A percentile compares a stretch with the other conserved stretches of the same genome.
Evolutionary conservation across 1,140 invertebrate genomes (phyloP).

Genomic region (Diorhabda elongata): DNA sequence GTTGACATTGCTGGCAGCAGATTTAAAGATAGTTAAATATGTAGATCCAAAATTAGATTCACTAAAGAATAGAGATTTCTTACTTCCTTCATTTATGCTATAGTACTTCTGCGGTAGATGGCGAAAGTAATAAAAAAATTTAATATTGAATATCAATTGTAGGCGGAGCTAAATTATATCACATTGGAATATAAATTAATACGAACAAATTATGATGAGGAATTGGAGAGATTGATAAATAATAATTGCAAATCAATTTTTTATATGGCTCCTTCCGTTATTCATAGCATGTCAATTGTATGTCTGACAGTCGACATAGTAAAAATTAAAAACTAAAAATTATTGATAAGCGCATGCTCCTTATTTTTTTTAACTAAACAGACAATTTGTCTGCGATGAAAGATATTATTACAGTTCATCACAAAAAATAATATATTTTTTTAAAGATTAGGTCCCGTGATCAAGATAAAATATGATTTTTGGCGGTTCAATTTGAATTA

Average conservation of each 20-base stretch:
- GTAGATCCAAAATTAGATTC: no score
- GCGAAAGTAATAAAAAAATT: no score
- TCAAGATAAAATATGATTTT: constrained; percentile 11
- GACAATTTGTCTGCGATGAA: neutral
- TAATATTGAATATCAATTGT: neutral
- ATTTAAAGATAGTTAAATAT: no score
- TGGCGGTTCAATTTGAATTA: constrained; percentile 31
- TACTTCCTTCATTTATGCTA: no score
- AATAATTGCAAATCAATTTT: neutral
- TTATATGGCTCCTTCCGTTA: neutral
- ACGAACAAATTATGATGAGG: neutral
- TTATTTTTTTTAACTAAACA: constrained; percentile 10
- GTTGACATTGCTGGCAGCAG: no score
- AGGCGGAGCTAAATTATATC: neutral
- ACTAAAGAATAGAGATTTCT: no score
- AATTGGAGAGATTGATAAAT: neutral
- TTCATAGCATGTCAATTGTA: neutral
- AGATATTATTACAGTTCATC: neutral
- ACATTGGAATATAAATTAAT: neutral
- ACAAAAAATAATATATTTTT: constrained; percentile 8
- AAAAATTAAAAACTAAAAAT: constrained; percentile 13
- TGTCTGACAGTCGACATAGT: constrained; percentile 4
- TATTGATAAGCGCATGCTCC: constrained; percentile 27
- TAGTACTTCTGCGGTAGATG: no score
- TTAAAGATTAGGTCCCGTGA: neutral